A percentile compares a stretch with the other conserved stretches of the same genome.
These are phyloP conservation scores for Ormyrus thymus DNA, from an alignment of 2,888 invertebrate species.

Conservation along the genomic window DNA sequence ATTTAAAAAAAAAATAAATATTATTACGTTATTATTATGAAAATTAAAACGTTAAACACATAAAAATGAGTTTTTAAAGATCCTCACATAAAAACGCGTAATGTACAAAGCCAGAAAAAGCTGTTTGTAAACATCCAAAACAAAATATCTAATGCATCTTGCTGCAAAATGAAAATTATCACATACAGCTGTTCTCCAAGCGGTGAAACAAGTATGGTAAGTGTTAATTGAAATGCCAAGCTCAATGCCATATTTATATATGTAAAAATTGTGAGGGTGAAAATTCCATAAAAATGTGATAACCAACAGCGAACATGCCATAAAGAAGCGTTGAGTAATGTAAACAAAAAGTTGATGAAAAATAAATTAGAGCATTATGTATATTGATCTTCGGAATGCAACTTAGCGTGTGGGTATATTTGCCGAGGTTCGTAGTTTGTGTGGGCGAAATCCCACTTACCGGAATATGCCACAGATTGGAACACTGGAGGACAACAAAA, in stretches of 20 bases:
- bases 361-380: slow-evolving; percentile 53
- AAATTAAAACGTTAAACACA: too few relatives aligned
- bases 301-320: slow-evolving; percentile 54
- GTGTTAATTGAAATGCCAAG: slow-evolving; percentile 41
- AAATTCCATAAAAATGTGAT: slow-evolving; percentile 34
- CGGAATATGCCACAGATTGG: slow-evolving; percentile 97
- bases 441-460: slow-evolving; percentile 84
- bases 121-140: too few relatives aligned
- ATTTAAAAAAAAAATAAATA: too few relatives aligned
- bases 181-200: slow-evolving; percentile 20
- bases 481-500: slow-evolving; percentile 84
- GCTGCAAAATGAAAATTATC: slow-evolving; percentile 25
- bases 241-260: not conserved
- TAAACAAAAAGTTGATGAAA: slow-evolving; percentile 38
- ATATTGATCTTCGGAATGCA: slow-evolving; percentile 65
- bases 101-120: too few relatives aligned
- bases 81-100: too few relatives aligned
- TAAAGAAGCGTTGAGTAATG: slow-evolving; percentile 43
- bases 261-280: slow-evolving; percentile 34
- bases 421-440: slow-evolving; percentile 68
- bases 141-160: slow-evolving; percentile 19
- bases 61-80: too few relatives aligned
- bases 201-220: slow-evolving; percentile 17
- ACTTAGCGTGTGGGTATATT: slow-evolving; percentile 69
- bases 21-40: too few relatives aligned